These are phyloP conservation scores for Brachynemurus nebulosus DNA, from an alignment of 2,888 invertebrate species.

Conservation along the genomic window DNA sequence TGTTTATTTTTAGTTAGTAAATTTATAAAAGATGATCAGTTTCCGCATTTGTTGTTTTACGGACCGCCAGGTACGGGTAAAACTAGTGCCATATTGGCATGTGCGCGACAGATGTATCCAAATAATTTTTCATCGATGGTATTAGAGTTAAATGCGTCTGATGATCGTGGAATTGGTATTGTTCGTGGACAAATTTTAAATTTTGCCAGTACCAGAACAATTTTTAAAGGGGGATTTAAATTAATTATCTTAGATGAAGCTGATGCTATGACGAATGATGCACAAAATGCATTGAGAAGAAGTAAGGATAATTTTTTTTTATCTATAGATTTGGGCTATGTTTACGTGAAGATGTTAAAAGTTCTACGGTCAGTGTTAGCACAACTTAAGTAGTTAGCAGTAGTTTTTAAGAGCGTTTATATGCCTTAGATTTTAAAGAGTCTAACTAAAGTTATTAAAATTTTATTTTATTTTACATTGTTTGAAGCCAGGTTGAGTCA, in stretches of 20 bases:
- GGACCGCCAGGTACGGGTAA: conserved; percentile 98
- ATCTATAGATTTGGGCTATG: too few relatives aligned
- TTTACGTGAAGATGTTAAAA: too few relatives aligned
- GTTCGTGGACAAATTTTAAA: conserved; percentile 87
- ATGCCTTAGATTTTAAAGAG: too few relatives aligned
- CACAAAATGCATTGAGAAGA: conserved; percentile 92
- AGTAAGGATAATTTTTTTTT: too few relatives aligned
- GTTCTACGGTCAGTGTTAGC: too few relatives aligned
- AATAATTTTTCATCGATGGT: conserved; percentile 91
- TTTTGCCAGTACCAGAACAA: conserved; percentile 93
- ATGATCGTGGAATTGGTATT: conserved; percentile 93
- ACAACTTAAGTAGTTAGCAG: too few relatives aligned
- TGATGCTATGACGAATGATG: conserved; percentile 99
- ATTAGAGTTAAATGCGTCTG: conserved; percentile 90
- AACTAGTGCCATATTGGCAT: conserved; percentile 93
- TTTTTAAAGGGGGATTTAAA: conserved; percentile 88
- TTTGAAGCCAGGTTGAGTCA: too few relatives aligned
- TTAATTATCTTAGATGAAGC: conserved; percentile 96
- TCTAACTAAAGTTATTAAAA: too few relatives aligned
- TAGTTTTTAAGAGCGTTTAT: too few relatives aligned
- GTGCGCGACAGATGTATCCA: conserved; percentile 84
- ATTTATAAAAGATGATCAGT: conserved; percentile 79
- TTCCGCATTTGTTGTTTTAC: conserved; percentile 94
- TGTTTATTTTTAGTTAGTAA: conserved; percentile 50
- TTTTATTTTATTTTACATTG: too few relatives aligned